These are phyloP conservation scores for Periplaneta americana DNA, from an alignment of 1,140 invertebrate species.

Conservation along the genomic window DNA sequence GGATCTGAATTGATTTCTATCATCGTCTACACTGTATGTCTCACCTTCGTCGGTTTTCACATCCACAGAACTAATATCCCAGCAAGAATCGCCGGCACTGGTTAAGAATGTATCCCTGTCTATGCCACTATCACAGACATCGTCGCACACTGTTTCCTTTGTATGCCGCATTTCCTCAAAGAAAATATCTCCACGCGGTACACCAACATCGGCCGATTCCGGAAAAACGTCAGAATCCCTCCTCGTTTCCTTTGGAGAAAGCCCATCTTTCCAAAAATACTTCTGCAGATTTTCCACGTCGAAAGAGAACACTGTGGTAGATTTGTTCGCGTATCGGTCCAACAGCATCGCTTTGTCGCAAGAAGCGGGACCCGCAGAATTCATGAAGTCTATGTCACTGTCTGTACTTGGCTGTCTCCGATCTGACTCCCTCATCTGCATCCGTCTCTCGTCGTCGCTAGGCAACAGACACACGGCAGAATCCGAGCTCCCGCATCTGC, in stretches of 20 bases:
- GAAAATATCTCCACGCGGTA: slow-evolving; percentile 16
- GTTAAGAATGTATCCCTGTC: neutral
- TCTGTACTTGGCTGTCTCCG: neutral
- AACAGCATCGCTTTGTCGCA: slow-evolving; percentile 4
- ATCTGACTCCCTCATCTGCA: slow-evolving; percentile 25
- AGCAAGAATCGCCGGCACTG: neutral
- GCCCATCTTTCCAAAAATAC: neutral
- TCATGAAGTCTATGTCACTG: neutral
- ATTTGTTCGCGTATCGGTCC: neutral
- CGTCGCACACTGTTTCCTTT: neutral
- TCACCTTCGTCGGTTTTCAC: neutral
- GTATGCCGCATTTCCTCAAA: neutral
- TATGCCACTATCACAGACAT: neutral
- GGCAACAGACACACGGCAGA: slow-evolving; percentile 41
- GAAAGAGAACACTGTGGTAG: neutral
- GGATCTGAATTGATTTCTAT: neutral
- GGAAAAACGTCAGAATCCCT: neutral
- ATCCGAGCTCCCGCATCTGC: slow-evolving; percentile 45
- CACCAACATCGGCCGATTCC: neutral
- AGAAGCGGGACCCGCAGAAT: slow-evolving; percentile 1
- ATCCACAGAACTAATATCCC: neutral
- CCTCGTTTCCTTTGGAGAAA: neutral
- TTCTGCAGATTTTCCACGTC: neutral
- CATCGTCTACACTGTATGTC: neutral
- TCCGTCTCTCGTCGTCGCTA: slow-evolving; percentile 42